Evolutionary conservation across 1,140 invertebrate genomes (phyloP).

Genomic region (Anastrepha obliqua): DNA sequence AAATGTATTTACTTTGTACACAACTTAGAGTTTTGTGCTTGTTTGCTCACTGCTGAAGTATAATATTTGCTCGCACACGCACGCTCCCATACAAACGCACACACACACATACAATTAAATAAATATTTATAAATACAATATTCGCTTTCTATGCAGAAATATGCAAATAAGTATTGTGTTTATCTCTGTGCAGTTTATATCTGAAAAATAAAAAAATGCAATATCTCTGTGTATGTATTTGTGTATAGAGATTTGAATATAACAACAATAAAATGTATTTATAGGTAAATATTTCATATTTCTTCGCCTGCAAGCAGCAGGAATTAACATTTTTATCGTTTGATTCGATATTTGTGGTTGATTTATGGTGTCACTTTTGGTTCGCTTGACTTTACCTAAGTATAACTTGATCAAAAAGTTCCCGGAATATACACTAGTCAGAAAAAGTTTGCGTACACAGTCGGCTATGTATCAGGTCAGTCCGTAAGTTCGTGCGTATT

Average conservation of each 20-base stretch:
- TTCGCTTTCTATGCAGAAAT: background rate
- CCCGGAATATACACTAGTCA: too few relatives aligned
- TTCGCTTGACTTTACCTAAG: background rate
- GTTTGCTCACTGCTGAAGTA: background rate
- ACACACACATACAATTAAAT: background rate
- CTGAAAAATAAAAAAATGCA: too few relatives aligned
- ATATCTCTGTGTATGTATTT: background rate
- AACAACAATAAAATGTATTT: too few relatives aligned
- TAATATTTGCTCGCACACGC: background rate
- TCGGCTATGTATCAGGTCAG: too few relatives aligned
- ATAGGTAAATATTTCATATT: too few relatives aligned
- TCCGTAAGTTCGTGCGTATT: too few relatives aligned
- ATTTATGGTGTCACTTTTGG: background rate
- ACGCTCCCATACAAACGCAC: background rate
- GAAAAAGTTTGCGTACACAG: too few relatives aligned
- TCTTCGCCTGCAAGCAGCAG: background rate
- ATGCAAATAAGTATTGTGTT: background rate
- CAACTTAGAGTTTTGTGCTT: background rate
- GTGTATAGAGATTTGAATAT: background rate
- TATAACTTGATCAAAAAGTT: too few relatives aligned
- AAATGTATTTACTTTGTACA: background rate
- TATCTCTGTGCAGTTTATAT: too few relatives aligned
- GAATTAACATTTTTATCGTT: conserved; percentile 12
- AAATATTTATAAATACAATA: background rate
- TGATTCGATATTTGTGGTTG: conserved; percentile 27